These are phyloP conservation scores for Spizaetus ornatus DNA, from an alignment of 2,113 vertebrate genomes.

Conservation along the genomic window DNA sequence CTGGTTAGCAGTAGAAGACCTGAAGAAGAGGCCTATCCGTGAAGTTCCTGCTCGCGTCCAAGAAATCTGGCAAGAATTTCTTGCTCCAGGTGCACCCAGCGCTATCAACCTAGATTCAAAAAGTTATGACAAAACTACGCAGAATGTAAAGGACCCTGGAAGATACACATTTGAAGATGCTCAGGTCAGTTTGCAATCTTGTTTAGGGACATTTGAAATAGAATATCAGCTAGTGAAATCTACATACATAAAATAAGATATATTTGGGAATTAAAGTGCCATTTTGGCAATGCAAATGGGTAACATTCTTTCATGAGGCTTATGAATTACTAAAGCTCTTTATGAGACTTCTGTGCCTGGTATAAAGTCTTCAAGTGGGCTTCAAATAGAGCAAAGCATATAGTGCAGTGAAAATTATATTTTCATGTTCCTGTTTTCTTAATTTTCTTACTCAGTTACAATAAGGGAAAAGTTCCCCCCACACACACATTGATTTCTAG, in stretches of 20 bases:
- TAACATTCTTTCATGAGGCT: not conserved
- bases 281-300: not conserved
- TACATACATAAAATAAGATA: not conserved
- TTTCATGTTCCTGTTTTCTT: not conserved
- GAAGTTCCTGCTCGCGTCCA: conserved; percentile 91
- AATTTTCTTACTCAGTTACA: not conserved
- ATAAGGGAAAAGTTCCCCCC: not conserved
- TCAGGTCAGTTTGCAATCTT: conserved; percentile 76
- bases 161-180: conserved; percentile 94
- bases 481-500: not conserved
- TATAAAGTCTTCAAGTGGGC: not conserved
- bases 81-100: conserved; percentile 92
- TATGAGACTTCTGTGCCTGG: not conserved
- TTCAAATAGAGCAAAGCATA: not conserved
- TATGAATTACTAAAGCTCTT: not conserved
- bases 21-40: conserved; percentile 92
- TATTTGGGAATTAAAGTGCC: not conserved
- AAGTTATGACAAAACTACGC: conserved; percentile 95
- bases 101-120: conserved; percentile 97
- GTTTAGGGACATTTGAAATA: not conserved
- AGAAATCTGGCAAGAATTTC: conserved; percentile 97
- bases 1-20: conserved; percentile 94
- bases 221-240: not conserved
- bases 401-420: not conserved
- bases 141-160: conserved; percentile 94